Conservation (phyloP, 2,888 invertebrate genomes). For the Campoletis raptor region DNA sequence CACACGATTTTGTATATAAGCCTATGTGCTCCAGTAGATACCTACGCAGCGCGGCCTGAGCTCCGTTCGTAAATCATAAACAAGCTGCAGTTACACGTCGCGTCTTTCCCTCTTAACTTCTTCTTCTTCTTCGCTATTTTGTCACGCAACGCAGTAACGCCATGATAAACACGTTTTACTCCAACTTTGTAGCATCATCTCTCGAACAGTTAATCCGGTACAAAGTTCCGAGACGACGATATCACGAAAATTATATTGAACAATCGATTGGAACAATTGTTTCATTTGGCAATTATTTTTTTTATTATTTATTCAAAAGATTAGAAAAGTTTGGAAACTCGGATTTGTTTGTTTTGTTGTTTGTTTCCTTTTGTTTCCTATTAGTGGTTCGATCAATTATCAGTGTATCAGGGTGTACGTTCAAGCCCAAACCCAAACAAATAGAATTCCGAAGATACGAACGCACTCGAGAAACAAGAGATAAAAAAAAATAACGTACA, state of each 20-base stretch:
- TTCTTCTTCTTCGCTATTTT: slow-evolving; percentile 62
- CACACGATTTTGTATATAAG: background rate
- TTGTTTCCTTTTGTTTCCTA: background rate
- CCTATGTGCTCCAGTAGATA: slow-evolving; percentile 13
- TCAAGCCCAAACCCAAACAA: background rate
- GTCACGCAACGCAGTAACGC: slow-evolving; percentile 53
- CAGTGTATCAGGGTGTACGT: too few species aligned
- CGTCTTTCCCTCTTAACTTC: slow-evolving; percentile 56
- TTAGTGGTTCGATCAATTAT: background rate
- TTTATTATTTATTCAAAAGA: background rate
- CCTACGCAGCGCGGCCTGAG: slow-evolving; percentile 15
- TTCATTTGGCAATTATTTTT: background rate
- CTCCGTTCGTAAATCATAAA: slow-evolving; percentile 64
- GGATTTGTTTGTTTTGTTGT: background rate
- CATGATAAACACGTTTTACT: slow-evolving; percentile 58
- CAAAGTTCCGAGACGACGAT: background rate
- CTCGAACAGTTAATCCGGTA: background rate
- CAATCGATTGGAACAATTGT: background rate
- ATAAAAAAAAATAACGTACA: background rate
- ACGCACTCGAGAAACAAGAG: background rate
- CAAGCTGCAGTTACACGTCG: slow-evolving; percentile 56
- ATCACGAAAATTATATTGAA: background rate
- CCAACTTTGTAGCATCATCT: background rate
- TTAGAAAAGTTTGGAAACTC: too few species aligned
- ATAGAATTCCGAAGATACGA: slow-evolving; percentile 29